Conservation (phyloP, 2,797 vertebrate species). For the Lepilemur ruficaudatus region DNA sequence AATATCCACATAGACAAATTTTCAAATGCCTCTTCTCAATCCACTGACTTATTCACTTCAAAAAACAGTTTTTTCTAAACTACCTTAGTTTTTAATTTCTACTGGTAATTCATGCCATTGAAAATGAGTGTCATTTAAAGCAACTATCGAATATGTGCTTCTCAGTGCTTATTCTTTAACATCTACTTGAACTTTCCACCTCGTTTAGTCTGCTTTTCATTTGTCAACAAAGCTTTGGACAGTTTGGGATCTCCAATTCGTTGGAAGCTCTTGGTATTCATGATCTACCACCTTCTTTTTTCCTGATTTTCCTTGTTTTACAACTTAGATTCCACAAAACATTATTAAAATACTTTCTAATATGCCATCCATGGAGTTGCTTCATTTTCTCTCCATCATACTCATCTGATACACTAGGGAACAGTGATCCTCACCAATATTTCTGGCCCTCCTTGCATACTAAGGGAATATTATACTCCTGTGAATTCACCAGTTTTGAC, state of each 20-base stretch:
- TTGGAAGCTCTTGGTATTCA: background rate
- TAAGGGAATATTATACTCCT: accelerated
- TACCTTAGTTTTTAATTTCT: background rate
- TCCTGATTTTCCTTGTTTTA: background rate
- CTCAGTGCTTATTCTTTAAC: background rate
- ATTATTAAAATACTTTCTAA: background rate
- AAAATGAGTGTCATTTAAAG: background rate
- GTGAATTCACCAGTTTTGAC: background rate
- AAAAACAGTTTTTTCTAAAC: background rate
- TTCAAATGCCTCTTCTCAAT: background rate
- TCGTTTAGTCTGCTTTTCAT: background rate
- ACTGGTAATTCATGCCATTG: background rate
- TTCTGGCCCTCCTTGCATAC: background rate
- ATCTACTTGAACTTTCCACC: background rate
- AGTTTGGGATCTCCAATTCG: background rate
- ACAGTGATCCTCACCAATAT: background rate
- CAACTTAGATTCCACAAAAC: background rate
- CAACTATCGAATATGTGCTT: background rate
- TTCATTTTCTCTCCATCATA: background rate
- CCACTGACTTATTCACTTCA: background rate
- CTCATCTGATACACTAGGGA: background rate
- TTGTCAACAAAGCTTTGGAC: background rate
- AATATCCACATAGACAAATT: background rate
- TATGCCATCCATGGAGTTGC: background rate
- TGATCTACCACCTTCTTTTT: background rate